Conservation (phyloP, 1,140 invertebrate genomes). For the Cephus cinctus region DNA sequence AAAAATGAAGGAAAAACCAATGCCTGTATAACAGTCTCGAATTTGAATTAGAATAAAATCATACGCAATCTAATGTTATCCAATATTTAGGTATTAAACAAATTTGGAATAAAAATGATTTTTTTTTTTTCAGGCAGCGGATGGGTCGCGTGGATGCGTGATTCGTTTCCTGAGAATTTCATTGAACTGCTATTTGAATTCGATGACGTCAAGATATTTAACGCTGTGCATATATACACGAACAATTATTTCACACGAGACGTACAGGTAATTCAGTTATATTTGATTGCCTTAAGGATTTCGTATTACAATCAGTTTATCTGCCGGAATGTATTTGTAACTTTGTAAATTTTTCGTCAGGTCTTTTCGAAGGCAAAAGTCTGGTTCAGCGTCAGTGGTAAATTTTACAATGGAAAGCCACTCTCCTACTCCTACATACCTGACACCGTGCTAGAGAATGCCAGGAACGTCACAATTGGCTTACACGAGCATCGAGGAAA, state of each 20-base stretch:
- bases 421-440: constrained; percentile 71
- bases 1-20: no score
- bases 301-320: no score
- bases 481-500: constrained; percentile 63
- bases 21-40: no score
- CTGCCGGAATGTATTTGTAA: no score
- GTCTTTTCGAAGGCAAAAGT: constrained; percentile 70
- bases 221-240: constrained; percentile 65
- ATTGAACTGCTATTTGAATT: constrained; percentile 69
- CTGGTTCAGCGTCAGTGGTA: constrained; percentile 66
- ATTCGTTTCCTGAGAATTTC: constrained; percentile 55
- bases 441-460: constrained; percentile 70
- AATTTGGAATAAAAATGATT: no score
- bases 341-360: constrained; percentile 52
- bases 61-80: no score
- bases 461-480: constrained; percentile 72
- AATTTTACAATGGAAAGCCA: constrained; percentile 62
- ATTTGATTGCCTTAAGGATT: no score
- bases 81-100: no score
- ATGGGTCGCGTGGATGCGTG: constrained; percentile 79
- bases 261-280: constrained; percentile 69
- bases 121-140: constrained; percentile 71
- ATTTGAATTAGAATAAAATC: no score
- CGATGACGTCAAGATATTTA: constrained; percentile 67
- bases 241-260: constrained; percentile 71